Conservation (phyloP, 2,113 vertebrate species). For the Clinocottus analis region DNA sequence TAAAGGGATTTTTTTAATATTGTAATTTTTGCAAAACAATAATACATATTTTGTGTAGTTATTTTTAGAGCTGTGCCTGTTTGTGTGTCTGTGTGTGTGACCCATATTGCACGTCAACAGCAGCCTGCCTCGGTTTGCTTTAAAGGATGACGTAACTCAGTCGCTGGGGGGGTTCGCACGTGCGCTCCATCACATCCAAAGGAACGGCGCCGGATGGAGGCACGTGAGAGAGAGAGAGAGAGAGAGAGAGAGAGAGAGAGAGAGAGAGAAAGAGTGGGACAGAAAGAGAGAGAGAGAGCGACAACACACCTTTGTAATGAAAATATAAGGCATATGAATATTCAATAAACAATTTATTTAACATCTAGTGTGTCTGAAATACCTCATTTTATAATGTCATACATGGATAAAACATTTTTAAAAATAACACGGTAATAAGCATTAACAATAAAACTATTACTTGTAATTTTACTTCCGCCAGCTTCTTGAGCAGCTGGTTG, state of each 20-base stretch:
- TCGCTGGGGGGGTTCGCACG: no score
- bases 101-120: conserved; percentile 41
- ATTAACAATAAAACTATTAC: not conserved
- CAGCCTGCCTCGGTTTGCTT: not conserved
- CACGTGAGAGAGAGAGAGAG: conserved; percentile 39
- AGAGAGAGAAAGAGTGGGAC: no score
- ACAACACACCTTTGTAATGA: no score
- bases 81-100: conserved; percentile 26
- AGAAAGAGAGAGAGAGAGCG: no score
- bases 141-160: conserved; percentile 67
- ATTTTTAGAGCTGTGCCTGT: not conserved
- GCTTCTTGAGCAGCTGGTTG: conserved; percentile 18
- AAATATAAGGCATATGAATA: no score
- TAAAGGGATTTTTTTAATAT: not conserved
- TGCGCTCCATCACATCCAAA: conserved; percentile 41
- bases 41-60: not conserved
- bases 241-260: no score
- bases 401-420: not conserved
- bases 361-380: not conserved
- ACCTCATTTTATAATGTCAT: not conserved
- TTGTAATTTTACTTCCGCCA: conserved; percentile 11
- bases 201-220: not conserved
- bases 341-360: no score
- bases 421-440: no score
- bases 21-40: not conserved